A percentile compares a stretch with the other conserved stretches of the same genome.
These are phyloP conservation scores for Rhabdomys pumilio DNA, from an alignment of 2,797 vertebrate species.

Conservation along the genomic window DNA sequence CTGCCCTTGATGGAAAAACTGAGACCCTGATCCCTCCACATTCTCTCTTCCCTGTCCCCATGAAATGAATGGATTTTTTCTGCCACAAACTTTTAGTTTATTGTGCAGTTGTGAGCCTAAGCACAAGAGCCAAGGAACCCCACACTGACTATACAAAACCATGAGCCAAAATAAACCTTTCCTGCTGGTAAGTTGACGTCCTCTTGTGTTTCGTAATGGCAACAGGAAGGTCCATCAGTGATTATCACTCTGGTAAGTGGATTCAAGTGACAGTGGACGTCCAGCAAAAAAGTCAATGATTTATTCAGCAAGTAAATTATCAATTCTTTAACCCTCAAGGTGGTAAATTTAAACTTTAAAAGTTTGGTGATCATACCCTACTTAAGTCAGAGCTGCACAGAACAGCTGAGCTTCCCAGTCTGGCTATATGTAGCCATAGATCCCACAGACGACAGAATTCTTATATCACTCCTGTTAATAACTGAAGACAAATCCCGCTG, in stretches of 20 bases:
- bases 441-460: neutral
- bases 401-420: neutral
- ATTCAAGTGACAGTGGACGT: neutral
- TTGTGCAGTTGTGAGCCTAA: neutral
- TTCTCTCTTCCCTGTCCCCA: neutral
- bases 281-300: neutral
- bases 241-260: neutral
- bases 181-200: too few relatives aligned
- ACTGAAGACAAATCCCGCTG: conserved; percentile 7
- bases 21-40: neutral
- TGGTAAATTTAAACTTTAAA: conserved; percentile 51
- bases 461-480: neutral
- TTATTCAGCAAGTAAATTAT: neutral
- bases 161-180: neutral
- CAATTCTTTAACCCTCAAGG: conserved; percentile 12
- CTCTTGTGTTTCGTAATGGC: neutral
- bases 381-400: neutral
- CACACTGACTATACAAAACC: neutral
- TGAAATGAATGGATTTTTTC: neutral
- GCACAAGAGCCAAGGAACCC: neutral
- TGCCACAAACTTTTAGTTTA: neutral
- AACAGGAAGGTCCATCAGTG: neutral
- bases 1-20: too few relatives aligned
- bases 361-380: neutral
- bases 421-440: neutral